These are phyloP conservation scores for Ceyx erithaca DNA, from an alignment of 2,797 vertebrate genomes.

Conservation along the genomic window DNA sequence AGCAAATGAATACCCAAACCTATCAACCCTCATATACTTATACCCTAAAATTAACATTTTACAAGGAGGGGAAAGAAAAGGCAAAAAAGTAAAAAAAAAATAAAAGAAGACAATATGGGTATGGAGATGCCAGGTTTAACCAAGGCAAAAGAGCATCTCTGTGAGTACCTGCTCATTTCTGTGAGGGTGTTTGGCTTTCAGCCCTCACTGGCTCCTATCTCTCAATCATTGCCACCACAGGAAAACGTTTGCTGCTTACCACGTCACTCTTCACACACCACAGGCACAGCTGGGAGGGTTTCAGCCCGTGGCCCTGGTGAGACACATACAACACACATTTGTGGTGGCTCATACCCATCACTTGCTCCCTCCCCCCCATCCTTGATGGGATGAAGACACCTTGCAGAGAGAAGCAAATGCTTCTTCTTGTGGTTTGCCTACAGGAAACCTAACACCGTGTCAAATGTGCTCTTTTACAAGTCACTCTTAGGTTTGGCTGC, in stretches of 20 bases:
- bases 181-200: neutral
- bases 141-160: neutral
- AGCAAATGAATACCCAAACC: neutral
- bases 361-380: neutral
- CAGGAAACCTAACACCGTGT: neutral
- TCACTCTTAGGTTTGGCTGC: neutral
- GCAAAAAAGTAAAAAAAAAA: neutral
- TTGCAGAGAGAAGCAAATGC: neutral
- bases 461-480: neutral
- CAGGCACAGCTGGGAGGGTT: constrained; percentile 6
- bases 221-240: constrained; percentile 39
- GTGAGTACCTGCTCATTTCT: neutral
- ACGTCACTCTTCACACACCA: constrained; percentile 6
- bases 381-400: neutral
- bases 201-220: constrained; percentile 23
- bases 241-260: constrained; percentile 11
- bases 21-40: neutral
- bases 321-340: rapidly evolving
- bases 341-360: neutral
- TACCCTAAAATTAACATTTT: neutral
- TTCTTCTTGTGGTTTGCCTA: constrained; percentile 3
- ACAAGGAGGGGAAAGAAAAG: neutral
- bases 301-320: neutral
- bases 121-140: neutral
- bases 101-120: neutral